Conservation (phyloP, 2,113 vertebrate genomes). For the Phasianus colchicus region DNA sequence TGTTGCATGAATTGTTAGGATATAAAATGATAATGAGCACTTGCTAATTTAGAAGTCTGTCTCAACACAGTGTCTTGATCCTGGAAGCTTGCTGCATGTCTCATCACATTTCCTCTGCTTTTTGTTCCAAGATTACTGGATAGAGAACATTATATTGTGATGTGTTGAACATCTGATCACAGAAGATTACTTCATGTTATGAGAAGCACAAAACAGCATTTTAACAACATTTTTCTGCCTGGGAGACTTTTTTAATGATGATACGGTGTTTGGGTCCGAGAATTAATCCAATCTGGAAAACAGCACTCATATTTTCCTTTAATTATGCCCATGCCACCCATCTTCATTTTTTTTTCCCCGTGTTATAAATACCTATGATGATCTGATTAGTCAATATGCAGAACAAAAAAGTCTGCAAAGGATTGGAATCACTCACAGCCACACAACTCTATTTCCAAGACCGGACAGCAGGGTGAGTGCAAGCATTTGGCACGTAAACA, state of each 20-base stretch:
- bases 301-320: neutral
- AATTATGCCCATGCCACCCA: neutral
- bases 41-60: conserved; percentile 23
- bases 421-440: conserved; percentile 12
- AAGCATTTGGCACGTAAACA: conserved; percentile 68
- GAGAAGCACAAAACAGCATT: neutral
- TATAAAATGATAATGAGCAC: neutral
- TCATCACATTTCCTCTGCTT: neutral
- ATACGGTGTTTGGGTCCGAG: neutral
- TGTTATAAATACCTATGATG: neutral
- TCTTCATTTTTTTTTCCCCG: neutral
- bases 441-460: conserved; percentile 30
- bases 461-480: conserved; percentile 15
- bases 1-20: neutral
- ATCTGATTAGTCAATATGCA: neutral
- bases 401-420: neutral
- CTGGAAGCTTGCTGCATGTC: neutral
- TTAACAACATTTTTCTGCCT: neutral
- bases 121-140: neutral
- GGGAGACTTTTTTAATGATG: neutral
- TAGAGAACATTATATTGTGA: neutral
- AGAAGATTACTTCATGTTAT: neutral
- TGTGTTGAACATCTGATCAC: neutral
- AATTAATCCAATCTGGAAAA: neutral
- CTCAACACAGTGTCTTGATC: neutral